phyloP scores from a whole-genome alignment of 2,797 vertebrate species.

The Siniperca obscura region DNA sequence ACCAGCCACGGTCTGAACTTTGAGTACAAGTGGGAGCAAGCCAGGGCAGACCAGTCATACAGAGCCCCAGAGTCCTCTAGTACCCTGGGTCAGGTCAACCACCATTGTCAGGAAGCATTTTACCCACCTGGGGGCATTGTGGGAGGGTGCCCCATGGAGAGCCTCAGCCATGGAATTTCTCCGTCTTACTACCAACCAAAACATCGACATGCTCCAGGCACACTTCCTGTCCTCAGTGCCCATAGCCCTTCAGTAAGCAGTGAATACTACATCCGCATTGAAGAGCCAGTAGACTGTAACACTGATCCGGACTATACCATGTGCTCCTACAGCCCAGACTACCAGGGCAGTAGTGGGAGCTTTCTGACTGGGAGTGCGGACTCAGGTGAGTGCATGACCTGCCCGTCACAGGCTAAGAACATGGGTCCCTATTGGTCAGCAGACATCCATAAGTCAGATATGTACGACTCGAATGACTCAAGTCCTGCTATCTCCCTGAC shows the following conservation, averaged over 20 bases:
- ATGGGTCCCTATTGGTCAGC: conserved; percentile 86
- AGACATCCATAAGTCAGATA: conserved; percentile 75
- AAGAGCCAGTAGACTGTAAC: conserved; percentile 89
- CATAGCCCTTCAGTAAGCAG: conserved; percentile 92
- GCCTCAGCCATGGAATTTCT: conserved; percentile 85
- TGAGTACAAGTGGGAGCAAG: conserved; percentile 97
- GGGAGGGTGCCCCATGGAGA: conserved; percentile 81
- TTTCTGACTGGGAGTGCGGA: conserved; percentile 83
- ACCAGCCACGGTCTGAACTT: conserved; percentile 97
- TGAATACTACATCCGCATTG: conserved; percentile 97
- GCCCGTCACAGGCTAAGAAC: conserved; percentile 69
- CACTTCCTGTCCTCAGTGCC: conserved; percentile 93
- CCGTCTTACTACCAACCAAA: conserved; percentile 91
- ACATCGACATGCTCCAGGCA: conserved; percentile 85
- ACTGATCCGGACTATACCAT: conserved; percentile 89
- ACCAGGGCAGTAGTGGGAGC: conserved; percentile 81
- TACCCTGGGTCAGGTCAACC: conserved; percentile 80
- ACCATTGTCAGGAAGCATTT: conserved; percentile 89
- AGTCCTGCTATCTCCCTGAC: conserved; percentile 89
- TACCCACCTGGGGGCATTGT: conserved; percentile 86
- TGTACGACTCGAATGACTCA: conserved; percentile 86
- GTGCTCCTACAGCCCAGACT: conserved; percentile 89
- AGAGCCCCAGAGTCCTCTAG: conserved; percentile 75
- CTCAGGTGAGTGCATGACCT: conserved; percentile 81
- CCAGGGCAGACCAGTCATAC: conserved; percentile 86